Evolutionary conservation across 92 coral and sea anemone genomes (phyloP), one percentile per base, ranked within the genome.

Genomic region (Nematostella vectensis): DNA sequence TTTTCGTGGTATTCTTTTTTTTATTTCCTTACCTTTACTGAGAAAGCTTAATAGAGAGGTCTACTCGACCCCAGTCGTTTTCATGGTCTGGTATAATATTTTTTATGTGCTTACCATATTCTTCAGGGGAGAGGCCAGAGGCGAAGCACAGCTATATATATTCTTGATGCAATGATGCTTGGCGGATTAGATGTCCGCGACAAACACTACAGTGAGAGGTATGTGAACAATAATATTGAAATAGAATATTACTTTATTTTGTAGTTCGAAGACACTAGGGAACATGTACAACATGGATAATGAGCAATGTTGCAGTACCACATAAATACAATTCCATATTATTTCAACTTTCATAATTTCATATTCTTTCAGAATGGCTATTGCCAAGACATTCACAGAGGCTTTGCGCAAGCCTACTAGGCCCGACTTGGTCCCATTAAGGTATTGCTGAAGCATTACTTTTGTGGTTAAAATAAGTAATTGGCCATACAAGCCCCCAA

Each of bases 131-230:
- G 71, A 59, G 97, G 97, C 2, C 97, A 89, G 59, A 77, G 84
- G 19, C 78, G 88, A 31, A 59, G 83, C 8, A 53, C 75, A 28
- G 97, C 94, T 6, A 76, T 89, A 27, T 94, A 89, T 29, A 83
- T 89, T 29, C 54, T 78, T 10, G 97, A 89, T 61, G 97, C 85
- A 0, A 76, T 81, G 31, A 58, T 81, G 42, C 64, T 89, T 47
- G 97, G 97, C 24, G 98, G 98, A 21, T 76, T 65, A 27, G 98
- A 91, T 44, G 83, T 91, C 20, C 63, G 98, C 13, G 84, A 69
- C 37, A 74, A 77, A 43, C 96, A 81, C 45, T 88, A 91, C 58
- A 69, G 65, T 25, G 96, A 91, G 36, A 86, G 97, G 97, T 89
- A 33, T 6, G 40, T 6, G 40, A 33, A 15, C 40, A 6, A 33